Base-by-base conservation (phyloP, 2,797 vertebrate species). In the Brachyalestes nurse region DNA sequence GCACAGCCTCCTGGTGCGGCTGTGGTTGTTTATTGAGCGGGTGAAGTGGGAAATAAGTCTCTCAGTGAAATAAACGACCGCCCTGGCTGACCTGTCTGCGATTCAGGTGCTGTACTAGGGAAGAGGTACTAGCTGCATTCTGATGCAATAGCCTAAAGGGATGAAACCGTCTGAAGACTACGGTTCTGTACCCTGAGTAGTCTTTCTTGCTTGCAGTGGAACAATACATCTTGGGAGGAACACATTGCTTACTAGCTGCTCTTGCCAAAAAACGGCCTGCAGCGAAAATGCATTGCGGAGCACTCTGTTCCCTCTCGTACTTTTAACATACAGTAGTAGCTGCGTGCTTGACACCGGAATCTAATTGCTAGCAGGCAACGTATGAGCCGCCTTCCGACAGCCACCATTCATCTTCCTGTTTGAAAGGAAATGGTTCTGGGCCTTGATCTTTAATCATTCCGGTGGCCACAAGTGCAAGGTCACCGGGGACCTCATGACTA, bases 371-470 rank as follows among this genome's bases (percentile, higher is more conserved):
- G 17, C 79, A 76, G 77, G 61, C 83, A 67, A 78, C 49, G 64
- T 75, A 67, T 62, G n/a, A 67, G 40, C 69, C 75, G 70, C 75
- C 85, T 86, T 84, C 79, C 82, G 86, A 75, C 73, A 77, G 77
- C 75, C 66, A 62, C 83, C 83, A 83, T 88, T 86, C 72, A 85
- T 88, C 89, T 90, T 88, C 83, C 76, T 75, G 74, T 86, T 82
- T 84, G 81, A 85, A 88, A 82, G 73, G 77, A 81, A 87, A 85
- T 62, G 60, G 86, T 86, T 82, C 83, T 77, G 73, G 51, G 70
- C 45, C 85, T 84, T 86, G 60, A 87, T 90, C 87, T 88, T 89
- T 88, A 90, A 90, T 88, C 89, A 90, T 84, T 83, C 75, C 83
- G 42, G 66, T 55, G 82, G 82, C 80, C 75, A 70, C 58, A 82